Percentiles rank a stretch among this genome's conserved stretches.
Conservation (phyloP, 2,888 invertebrate genomes). For the Archips crataeganus region DNA sequence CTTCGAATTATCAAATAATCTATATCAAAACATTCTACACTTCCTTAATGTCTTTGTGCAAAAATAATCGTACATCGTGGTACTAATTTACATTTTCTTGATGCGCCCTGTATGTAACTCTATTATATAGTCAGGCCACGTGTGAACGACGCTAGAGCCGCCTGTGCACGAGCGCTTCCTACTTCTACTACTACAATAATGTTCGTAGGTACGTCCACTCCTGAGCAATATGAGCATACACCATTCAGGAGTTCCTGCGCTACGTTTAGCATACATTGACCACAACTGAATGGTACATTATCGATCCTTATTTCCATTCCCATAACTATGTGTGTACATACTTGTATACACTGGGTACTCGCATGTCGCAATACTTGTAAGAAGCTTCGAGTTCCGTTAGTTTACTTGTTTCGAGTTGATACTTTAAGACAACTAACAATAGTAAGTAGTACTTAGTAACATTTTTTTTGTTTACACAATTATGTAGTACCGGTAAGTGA, state of each 20-base stretch:
- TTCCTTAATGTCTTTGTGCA: constrained; percentile 26
- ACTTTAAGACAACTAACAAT: neutral
- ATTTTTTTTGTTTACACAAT: constrained; percentile 37
- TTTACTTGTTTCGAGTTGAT: constrained; percentile 1
- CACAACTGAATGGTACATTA: constrained; percentile 5
- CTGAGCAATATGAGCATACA: neutral
- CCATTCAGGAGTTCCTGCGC: constrained; percentile 15
- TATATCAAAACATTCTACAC: neutral
- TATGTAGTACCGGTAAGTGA: constrained; percentile 41
- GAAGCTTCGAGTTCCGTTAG: neutral
- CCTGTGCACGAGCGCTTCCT: constrained; percentile 47
- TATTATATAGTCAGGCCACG: constrained; percentile 42
- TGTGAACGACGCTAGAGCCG: constrained; percentile 16
- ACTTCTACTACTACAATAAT: constrained; percentile 24
- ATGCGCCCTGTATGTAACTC: neutral
- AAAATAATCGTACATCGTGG: constrained; percentile 23
- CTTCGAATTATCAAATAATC: neutral
- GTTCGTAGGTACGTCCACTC: constrained; percentile 9
- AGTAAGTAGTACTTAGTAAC: no score
- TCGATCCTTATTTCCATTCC: neutral
- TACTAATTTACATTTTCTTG: constrained; percentile 33
- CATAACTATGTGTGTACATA: neutral
- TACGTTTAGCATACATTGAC: neutral
- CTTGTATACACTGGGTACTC: neutral
- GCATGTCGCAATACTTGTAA: neutral